Evolutionary conservation across 2,888 invertebrate species (phyloP).

Genomic region (Drosophila mercatorum): DNA sequence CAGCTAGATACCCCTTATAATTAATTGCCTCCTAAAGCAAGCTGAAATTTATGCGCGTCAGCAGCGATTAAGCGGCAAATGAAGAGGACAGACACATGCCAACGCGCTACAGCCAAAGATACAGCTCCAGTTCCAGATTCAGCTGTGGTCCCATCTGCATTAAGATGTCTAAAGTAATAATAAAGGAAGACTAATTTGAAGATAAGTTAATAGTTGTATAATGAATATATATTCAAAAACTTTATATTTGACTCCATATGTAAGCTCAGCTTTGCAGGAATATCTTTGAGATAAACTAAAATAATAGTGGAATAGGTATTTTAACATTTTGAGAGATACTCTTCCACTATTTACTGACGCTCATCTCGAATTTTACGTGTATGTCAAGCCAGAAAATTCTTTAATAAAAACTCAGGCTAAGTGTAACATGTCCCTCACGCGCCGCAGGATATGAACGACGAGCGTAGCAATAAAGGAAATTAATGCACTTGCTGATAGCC

Average conservation of each 20-base stretch:
- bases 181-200: background rate
- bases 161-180: background rate
- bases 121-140: constrained; percentile 1
- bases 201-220: background rate
- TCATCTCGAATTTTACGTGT: background rate
- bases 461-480: constrained; percentile 38
- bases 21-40: constrained; percentile 55
- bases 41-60: constrained; percentile 74
- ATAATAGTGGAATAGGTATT: too few species aligned
- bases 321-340: background rate
- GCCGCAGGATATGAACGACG: constrained; percentile 8
- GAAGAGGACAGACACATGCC: constrained; percentile 68
- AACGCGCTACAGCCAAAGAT: constrained; percentile 6
- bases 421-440: background rate
- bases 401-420: background rate
- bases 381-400: background rate
- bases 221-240: too few species aligned
- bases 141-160: constrained; percentile 3
- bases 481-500: constrained; percentile 49
- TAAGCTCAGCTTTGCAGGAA: too few species aligned
- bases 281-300: too few species aligned
- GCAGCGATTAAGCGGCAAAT: constrained; percentile 73
- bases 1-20: constrained; percentile 38
- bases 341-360: background rate
- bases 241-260: too few species aligned